These are phyloP conservation scores for Doris montereyensis DNA, from an alignment of 2,888 invertebrate genomes.

Conservation along the genomic window DNA sequence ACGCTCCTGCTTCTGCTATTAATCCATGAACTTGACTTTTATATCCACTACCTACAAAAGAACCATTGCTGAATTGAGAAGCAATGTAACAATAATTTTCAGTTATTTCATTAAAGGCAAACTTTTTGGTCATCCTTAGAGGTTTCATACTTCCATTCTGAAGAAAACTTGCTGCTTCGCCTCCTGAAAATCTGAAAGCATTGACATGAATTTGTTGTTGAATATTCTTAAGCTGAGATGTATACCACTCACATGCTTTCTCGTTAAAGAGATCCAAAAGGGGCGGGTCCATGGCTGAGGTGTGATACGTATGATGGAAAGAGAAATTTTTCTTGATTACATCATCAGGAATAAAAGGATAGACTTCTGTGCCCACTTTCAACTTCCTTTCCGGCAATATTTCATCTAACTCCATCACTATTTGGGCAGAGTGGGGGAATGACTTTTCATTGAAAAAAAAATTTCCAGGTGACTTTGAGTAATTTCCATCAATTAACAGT, in stretches of 20 bases:
- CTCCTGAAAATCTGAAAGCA: slow-evolving; percentile 90
- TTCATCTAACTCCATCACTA: slow-evolving; percentile 77
- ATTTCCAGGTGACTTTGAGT: slow-evolving; percentile 90
- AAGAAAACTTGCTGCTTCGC: slow-evolving; percentile 51
- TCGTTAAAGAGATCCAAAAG: slow-evolving; percentile 80
- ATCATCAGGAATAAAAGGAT: not conserved
- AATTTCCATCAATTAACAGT: slow-evolving; percentile 84
- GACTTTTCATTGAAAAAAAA: slow-evolving; percentile 80
- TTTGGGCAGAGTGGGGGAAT: slow-evolving; percentile 80
- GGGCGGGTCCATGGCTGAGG: not conserved
- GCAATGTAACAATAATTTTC: slow-evolving; percentile 54
- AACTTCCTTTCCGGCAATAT: not conserved
- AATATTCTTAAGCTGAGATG: slow-evolving; percentile 80
- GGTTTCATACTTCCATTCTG: slow-evolving; percentile 49
- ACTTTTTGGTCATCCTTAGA: too few relatives aligned
- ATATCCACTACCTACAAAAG: slow-evolving; percentile 88
- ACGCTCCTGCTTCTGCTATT: slow-evolving; percentile 86
- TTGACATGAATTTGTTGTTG: slow-evolving; percentile 81
- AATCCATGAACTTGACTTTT: slow-evolving; percentile 87
- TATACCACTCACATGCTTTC: slow-evolving; percentile 78
- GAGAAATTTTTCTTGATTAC: slow-evolving; percentile 7
- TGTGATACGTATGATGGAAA: not conserved
- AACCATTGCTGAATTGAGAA: slow-evolving; percentile 77
- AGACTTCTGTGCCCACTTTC: slow-evolving; percentile 36
- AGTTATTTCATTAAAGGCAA: slow-evolving; percentile 56